Evolutionary conservation across 2,113 vertebrate genomes (phyloP).

Genomic region (Lates calcarifer): DNA sequence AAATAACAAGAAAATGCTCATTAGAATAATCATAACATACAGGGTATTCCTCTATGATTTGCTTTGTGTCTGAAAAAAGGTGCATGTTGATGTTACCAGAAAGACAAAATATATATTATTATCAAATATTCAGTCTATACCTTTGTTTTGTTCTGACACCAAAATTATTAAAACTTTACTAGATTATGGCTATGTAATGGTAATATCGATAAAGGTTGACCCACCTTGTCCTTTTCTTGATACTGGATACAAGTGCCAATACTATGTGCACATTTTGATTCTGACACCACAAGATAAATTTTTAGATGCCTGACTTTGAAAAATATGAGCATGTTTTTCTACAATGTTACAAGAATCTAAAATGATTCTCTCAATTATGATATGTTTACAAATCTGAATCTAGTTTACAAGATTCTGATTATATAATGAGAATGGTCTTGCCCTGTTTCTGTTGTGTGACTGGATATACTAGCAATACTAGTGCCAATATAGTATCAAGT

Average conservation of each 20-base stretch:
- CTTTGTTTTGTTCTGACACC: background rate
- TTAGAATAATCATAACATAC: constrained; percentile 26
- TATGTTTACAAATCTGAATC: too few relatives aligned
- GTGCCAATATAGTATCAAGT: too few relatives aligned
- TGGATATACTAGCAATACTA: background rate
- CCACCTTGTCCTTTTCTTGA: background rate
- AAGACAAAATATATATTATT: background rate
- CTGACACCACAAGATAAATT: background rate
- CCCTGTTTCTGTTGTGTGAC: background rate
- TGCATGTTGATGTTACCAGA: background rate
- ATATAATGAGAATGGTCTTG: background rate
- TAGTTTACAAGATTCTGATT: background rate
- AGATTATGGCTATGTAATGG: background rate
- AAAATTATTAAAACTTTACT: too few relatives aligned
- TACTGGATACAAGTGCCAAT: background rate
- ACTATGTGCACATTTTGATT: background rate
- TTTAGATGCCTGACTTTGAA: background rate
- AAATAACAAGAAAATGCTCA: constrained; percentile 38
- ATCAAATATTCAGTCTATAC: background rate
- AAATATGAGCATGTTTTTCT: background rate
- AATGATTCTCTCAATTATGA: too few relatives aligned
- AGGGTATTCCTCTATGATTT: background rate
- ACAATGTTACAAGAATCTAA: background rate
- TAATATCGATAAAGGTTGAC: background rate
- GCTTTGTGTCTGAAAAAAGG: background rate